Base-by-base conservation (phyloP, 2,888 invertebrate species). In the Saturnia japonica region DNA sequence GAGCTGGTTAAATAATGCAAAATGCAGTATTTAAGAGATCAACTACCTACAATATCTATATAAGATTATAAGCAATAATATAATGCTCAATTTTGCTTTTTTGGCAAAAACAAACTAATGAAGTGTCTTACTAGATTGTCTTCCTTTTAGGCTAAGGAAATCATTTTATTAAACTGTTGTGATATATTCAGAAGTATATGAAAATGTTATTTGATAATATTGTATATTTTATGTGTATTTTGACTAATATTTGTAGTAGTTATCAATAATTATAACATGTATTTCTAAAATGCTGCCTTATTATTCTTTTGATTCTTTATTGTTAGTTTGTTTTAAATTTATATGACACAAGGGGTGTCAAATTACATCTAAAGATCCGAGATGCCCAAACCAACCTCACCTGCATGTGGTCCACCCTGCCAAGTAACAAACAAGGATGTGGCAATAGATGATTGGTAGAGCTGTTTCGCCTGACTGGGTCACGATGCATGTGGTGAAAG, bases 121-220 rank as follows among this genome's bases (percentile, higher is more conserved):
- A 70, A 67, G 66, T 43, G 43, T 40, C 64, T 64, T 64, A 62
- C 68, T 70, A 68, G 71, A 73, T 73, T 75, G 80, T 80, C 78
- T 86, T 83, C 84, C 82, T 77, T 78, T 74, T 80, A 80, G 70
- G 71, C 62, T 79, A 79, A 78, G 78, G 71, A 73, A 47, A 77
- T 14, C 78, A 79, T 77, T 77, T 80, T 28, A 75, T 76, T 74
- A 76, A 69, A 75, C 73, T 79, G 75, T 81, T 85, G 84, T 85
- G 84, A 86, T 86, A 84, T 84, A 80, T 79, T 78, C 47, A 68
- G 64, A 71, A 68, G 34, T 68, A 64, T 68, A 71, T 68, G 51
- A 19, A 47, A 71, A 64, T 45, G 68, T 68, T 71, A 34, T 71
- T 64, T 68, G 42, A 70, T 68, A 70, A 43, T 70, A 60, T 28